A percentile compares a stretch with the other conserved stretches of the same genome.
phyloP scores from a whole-genome alignment of 2,797 vertebrate species.

The Esox lucius region DNA sequence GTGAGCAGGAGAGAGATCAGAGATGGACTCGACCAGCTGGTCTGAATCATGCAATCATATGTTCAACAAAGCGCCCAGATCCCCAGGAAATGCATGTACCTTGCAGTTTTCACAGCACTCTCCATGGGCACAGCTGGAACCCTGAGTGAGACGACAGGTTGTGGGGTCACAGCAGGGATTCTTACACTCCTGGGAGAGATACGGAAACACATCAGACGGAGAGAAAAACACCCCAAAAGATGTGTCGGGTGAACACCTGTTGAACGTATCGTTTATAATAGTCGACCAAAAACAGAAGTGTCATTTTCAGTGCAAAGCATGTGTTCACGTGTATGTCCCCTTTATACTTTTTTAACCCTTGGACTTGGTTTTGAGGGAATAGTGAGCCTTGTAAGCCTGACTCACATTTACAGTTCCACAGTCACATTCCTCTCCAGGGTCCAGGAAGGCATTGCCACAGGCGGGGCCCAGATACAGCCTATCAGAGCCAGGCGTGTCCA shows the following conservation, averaged over 20 bases:
- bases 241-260: too few species aligned
- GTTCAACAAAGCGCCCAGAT: not conserved
- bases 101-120: conserved; percentile 84
- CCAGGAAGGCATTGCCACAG: conserved; percentile 86
- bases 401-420: conserved; percentile 76
- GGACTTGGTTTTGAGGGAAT: not conserved
- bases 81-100: conserved; percentile 65
- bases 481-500: conserved; percentile 60
- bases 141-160: conserved; percentile 78
- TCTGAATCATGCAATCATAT: not conserved
- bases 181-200: conserved; percentile 75
- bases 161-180: conserved; percentile 85
- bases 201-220: not conserved
- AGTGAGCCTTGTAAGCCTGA: not conserved
- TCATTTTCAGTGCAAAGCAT: not conserved
- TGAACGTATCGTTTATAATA: not conserved
- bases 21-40: not conserved
- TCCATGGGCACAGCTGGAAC: conserved; percentile 80
- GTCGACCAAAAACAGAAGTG: not conserved
- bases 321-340: not conserved
- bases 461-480: conserved; percentile 68
- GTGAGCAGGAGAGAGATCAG: not conserved
- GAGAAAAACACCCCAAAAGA: not conserved
- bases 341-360: not conserved
- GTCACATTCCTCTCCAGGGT: conserved; percentile 89